A percentile compares a stretch with the other conserved stretches of the same genome.
These are phyloP conservation scores for Megalopta genalis DNA, from an alignment of 1,140 invertebrate species.

Conservation along the genomic window DNA sequence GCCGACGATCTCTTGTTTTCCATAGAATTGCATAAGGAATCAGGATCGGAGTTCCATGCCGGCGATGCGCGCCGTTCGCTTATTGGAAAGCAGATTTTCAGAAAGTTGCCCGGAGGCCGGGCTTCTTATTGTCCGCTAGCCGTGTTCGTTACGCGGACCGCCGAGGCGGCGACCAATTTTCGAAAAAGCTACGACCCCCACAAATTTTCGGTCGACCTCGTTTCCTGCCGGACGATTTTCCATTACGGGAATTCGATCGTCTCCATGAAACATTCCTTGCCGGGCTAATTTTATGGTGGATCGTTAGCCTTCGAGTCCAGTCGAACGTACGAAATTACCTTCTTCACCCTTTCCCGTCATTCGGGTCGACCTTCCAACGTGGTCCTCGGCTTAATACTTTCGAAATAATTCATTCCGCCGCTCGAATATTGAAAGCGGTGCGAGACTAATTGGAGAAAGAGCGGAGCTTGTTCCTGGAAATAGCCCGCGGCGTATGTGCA, in stretches of 20 bases:
- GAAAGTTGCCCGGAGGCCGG: neutral
- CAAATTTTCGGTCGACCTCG: neutral
- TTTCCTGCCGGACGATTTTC: neutral
- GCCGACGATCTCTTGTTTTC: slow-evolving; percentile 1
- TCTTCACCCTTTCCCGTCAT: too few relatives aligned
- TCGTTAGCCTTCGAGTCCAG: too few relatives aligned
- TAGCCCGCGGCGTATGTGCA: too few relatives aligned
- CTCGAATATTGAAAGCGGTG: too few relatives aligned
- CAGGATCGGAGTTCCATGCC: neutral
- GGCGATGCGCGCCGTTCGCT: slow-evolving; percentile 5
- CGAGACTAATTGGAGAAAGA: too few relatives aligned
- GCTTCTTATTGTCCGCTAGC: neutral
- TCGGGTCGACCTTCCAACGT: too few relatives aligned
- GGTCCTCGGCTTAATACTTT: too few relatives aligned
- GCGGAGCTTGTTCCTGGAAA: too few relatives aligned
- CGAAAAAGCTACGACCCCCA: neutral
- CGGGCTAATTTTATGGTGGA: too few relatives aligned
- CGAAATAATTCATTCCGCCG: too few relatives aligned
- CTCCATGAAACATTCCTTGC: neutral
- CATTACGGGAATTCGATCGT: neutral
- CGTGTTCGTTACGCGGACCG: slow-evolving; percentile 40
- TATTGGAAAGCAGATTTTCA: slow-evolving; percentile 48
- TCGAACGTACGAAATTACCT: too few relatives aligned
- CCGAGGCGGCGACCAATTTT: slow-evolving; percentile 33
- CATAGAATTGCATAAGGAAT: slow-evolving; percentile 26